Base-by-base conservation (phyloP, 2,113 vertebrate genomes). In the Notothenia coriiceps region DNA sequence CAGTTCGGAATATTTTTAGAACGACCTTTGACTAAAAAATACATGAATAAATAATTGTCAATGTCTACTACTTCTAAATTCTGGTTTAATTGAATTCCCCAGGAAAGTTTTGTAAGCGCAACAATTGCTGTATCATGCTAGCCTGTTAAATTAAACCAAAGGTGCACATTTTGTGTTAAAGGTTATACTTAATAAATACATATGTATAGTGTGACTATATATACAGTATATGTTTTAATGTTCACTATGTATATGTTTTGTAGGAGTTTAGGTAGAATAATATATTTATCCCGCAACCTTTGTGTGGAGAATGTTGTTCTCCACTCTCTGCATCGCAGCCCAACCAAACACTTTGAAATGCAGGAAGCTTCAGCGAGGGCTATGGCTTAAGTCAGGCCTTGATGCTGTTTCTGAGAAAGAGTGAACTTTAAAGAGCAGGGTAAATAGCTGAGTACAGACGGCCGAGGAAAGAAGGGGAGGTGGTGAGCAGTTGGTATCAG, bases 321-420 rank as follows among this genome's bases (percentile, higher is more conserved):
- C 40, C 59, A 59, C 59, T 62, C 51, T 74, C 43, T 77, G 40
- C 71, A 76, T 81, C 52, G 2, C 56, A 56, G 43, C 63, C 29
- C 72, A 73, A 49, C 50, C 54, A 35, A 43, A 33, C 85, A 83
- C 86, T 89, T 91, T 91, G 68, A 91, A 88, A 94, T 92, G 88
- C 92, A 91, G 81, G 87, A 80, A 70, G 88, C 65, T 49, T 86
- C 46, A 2, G 57, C 1, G 2, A 74, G 59, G 70, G 83, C 80
- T 80, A 75, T 86, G 76, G 76, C 70, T 40, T 81, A 79, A 89
- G 77, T 85, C 77, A 7, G 63, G 77, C 67, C 60, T 64, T 76
- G 90, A 91, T 89, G 80, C 86, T 77, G 85, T 82, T 70, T 90
- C 92, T 90, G 82, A 90, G 85, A 93, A 77, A 86, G 59, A 82